Conservation (phyloP, 2,797 vertebrate species). For the Kryptolebias ocellatus region DNA sequence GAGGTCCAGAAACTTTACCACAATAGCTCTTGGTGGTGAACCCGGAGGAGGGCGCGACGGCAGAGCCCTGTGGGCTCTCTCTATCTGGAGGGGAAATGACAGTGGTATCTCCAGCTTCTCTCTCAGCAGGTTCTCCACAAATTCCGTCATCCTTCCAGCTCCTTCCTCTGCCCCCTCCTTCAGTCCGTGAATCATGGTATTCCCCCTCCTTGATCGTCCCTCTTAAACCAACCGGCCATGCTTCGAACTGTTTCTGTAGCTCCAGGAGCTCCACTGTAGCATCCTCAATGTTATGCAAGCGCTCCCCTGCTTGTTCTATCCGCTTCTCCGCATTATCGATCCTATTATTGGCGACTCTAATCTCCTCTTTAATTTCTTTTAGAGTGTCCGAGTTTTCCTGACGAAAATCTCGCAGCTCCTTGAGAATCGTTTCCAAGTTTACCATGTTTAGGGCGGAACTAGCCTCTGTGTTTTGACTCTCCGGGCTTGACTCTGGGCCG, state of each 20-base stretch:
- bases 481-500: not conserved
- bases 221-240: not conserved
- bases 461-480: not conserved
- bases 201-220: not conserved
- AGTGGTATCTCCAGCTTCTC: not conserved
- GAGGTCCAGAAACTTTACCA: not conserved
- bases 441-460: not conserved
- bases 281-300: not conserved
- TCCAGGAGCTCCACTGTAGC: not conserved
- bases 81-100: not conserved
- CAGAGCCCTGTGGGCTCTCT: not conserved
- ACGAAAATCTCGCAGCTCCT: not conserved
- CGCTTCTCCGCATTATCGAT: not conserved
- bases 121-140: not conserved
- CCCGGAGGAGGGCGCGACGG: not conserved
- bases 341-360: not conserved
- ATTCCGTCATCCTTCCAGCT: not conserved
- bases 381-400: not conserved
- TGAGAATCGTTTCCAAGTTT: not conserved
- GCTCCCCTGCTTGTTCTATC: not conserved
- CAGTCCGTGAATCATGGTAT: not conserved
- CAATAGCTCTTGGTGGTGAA: not conserved
- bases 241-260: not conserved
- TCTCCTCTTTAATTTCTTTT: not conserved
- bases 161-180: not conserved